These are phyloP conservation scores for Dasypogon diadema DNA, from an alignment of 2,888 invertebrate genomes.

Conservation along the genomic window DNA sequence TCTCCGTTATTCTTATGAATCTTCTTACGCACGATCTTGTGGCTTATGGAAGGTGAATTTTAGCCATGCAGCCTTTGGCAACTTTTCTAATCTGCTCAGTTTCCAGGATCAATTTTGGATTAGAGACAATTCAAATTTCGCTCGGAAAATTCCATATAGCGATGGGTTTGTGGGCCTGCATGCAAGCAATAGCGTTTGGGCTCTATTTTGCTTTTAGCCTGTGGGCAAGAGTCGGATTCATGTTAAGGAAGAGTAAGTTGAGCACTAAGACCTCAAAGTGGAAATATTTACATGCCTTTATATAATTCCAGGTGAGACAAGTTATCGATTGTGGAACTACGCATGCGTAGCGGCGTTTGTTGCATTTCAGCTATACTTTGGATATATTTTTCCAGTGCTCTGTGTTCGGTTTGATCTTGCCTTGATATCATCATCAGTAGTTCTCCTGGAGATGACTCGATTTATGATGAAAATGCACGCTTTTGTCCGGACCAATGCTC, in stretches of 20 bases:
- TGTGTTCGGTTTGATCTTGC: conserved; percentile 63
- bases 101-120: conserved; percentile 71
- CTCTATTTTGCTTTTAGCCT: conserved; percentile 68
- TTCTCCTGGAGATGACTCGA: conserved; percentile 72
- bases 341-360: conserved; percentile 63
- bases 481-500: conserved; percentile 79
- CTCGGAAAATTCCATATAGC: conserved; percentile 74
- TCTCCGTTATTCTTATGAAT: conserved; percentile 79
- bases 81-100: conserved; percentile 54
- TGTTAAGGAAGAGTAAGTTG: conserved; percentile 60
- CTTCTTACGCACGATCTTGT: conserved; percentile 80
- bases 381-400: conserved; percentile 61
- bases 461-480: conserved; percentile 91
- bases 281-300: neutral
- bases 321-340: conserved; percentile 61
- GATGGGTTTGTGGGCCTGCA: conserved; percentile 71
- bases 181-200: conserved; percentile 68
- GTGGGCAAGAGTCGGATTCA: conserved; percentile 69
- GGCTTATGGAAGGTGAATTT: conserved; percentile 81
- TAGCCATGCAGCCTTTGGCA: no score
- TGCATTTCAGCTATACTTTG: conserved; percentile 61
- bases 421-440: conserved; percentile 64
- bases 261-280: no score
- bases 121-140: conserved; percentile 72
- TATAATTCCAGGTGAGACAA: neutral